These are phyloP conservation scores for Callipepla californica DNA, from an alignment of 2,113 vertebrate species.

Conservation along the genomic window DNA sequence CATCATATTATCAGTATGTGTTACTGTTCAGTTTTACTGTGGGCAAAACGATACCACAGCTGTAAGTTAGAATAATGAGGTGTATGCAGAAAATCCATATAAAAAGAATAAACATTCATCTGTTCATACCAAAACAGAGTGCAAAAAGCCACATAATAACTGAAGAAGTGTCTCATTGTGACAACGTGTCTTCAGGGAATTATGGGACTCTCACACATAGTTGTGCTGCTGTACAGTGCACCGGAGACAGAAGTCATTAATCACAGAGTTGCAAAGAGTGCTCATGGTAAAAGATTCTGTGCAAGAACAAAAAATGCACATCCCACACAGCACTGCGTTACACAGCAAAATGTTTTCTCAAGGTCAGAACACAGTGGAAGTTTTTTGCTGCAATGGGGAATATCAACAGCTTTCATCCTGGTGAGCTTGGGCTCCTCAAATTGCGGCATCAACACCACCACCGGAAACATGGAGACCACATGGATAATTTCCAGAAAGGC, in stretches of 20 bases:
- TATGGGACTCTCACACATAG: neutral
- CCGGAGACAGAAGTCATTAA: slow-evolving; percentile 28
- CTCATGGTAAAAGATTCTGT: neutral
- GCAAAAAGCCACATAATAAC: neutral
- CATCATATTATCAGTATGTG: neutral
- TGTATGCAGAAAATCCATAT: neutral
- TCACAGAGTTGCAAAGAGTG: neutral
- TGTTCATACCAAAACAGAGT: neutral
- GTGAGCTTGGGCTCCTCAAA: neutral
- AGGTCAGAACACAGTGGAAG: neutral
- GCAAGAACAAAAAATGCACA: neutral
- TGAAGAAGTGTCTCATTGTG: neutral
- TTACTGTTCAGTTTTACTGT: neutral
- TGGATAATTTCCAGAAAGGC: neutral
- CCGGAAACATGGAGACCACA: neutral
- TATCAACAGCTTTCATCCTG: neutral
- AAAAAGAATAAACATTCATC: neutral
- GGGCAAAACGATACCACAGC: fast-evolving
- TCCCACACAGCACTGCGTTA: neutral
- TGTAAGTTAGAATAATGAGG: neutral
- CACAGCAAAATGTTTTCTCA: neutral
- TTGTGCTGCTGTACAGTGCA: neutral
- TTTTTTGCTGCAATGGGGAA: neutral
- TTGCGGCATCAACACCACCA: neutral
- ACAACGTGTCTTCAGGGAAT: neutral